Conservation (phyloP, 2,113 vertebrate species). For the Mormyrus lacerda region DNA sequence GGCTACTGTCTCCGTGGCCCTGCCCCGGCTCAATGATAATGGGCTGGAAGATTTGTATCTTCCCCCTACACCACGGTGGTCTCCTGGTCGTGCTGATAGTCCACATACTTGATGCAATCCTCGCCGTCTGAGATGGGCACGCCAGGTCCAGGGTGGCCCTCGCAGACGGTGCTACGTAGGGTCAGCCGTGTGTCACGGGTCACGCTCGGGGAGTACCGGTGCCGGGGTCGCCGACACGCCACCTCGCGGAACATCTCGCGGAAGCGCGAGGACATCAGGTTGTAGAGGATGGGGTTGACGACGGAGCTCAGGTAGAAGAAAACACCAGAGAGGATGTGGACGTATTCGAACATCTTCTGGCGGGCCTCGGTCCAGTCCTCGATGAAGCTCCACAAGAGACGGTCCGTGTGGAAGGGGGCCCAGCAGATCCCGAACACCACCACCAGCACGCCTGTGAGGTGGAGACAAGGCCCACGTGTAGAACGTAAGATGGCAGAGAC, state of each 20-base stretch:
- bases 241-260: slow-evolving; percentile 84
- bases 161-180: slow-evolving; percentile 69
- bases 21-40: neutral
- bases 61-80: slow-evolving; percentile 35
- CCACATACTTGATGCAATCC: slow-evolving; percentile 33
- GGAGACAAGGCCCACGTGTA: neutral
- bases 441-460: slow-evolving; percentile 72
- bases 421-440: slow-evolving; percentile 89
- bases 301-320: slow-evolving; percentile 91
- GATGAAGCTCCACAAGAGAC: slow-evolving; percentile 87
- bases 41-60: neutral
- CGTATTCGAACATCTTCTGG: slow-evolving; percentile 64
- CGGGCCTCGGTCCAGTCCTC: slow-evolving; percentile 63
- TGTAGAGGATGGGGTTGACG: slow-evolving; percentile 85
- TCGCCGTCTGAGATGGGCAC: slow-evolving; percentile 32
- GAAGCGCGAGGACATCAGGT: slow-evolving; percentile 88
- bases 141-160: slow-evolving; percentile 49
- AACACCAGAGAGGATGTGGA: slow-evolving; percentile 78
- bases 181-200: slow-evolving; percentile 63
- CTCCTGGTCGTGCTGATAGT: slow-evolving; percentile 27
- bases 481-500: neutral
- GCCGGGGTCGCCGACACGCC: slow-evolving; percentile 56
- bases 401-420: slow-evolving; percentile 86
- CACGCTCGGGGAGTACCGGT: slow-evolving; percentile 58
- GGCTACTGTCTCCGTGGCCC: neutral